Evolutionary conservation across 2,797 vertebrate genomes (phyloP).

Genomic region (Psittacula echo): DNA sequence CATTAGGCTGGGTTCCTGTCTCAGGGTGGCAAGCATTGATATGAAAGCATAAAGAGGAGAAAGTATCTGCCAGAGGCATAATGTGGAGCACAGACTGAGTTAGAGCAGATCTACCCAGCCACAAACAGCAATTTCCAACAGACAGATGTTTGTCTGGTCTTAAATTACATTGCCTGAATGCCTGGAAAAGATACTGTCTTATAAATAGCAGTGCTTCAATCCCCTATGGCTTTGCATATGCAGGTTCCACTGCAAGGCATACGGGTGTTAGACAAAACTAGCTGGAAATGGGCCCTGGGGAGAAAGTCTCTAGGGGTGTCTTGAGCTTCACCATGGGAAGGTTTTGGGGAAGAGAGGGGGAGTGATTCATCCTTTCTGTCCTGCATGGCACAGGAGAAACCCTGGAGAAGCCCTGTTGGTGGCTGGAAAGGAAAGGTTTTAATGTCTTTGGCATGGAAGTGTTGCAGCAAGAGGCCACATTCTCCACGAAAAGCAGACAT

Average conservation of each 20-base stretch:
- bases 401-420: background rate
- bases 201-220: background rate
- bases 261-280: background rate
- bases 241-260: background rate
- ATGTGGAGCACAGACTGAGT: background rate
- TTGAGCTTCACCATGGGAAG: background rate
- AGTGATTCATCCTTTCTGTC: background rate
- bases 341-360: background rate
- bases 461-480: background rate
- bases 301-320: background rate
- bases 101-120: background rate
- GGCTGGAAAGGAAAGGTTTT: background rate
- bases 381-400: background rate
- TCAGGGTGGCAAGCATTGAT: accelerated
- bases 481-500: background rate
- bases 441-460: background rate
- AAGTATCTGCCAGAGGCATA: background rate
- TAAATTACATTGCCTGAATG: background rate
- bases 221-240: background rate
- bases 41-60: background rate
- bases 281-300: background rate
- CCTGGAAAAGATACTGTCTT: background rate
- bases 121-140: background rate
- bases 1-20: background rate
- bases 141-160: constrained; percentile 17